Conservation (phyloP, 1,140 invertebrate species). For the Drosophila mayri region DNA sequence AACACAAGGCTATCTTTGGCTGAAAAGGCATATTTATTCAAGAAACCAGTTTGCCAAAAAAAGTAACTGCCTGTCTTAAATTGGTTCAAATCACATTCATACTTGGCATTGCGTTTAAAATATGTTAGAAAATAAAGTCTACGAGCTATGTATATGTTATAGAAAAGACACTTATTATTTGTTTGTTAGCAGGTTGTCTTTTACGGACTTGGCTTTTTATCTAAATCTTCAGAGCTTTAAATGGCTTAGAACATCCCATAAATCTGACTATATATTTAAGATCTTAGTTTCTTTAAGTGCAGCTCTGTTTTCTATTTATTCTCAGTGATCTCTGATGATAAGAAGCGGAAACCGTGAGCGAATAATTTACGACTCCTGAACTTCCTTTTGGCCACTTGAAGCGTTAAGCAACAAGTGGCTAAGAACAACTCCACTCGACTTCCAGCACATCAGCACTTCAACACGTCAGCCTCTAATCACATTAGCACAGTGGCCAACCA, state of each 20-base stretch:
- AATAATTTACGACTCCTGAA: constrained; percentile 65
- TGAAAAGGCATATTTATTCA: not conserved
- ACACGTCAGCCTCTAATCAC: constrained; percentile 65
- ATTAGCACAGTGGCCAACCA: constrained; percentile 76
- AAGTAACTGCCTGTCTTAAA: constrained; percentile 6
- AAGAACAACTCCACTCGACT: constrained; percentile 36
- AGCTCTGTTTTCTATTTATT: constrained; percentile 21
- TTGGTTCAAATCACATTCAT: not conserved
- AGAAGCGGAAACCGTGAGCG: constrained; percentile 65
- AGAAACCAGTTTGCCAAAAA: constrained; percentile 16
- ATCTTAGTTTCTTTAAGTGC: constrained; percentile 1
- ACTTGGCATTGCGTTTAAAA: not conserved
- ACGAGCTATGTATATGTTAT: not conserved
- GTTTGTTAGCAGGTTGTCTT: not conserved
- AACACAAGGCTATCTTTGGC: not conserved
- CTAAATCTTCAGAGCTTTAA: not conserved
- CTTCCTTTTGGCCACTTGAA: constrained; percentile 51
- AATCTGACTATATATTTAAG: not conserved
- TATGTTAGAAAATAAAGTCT: not conserved
- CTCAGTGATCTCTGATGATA: constrained; percentile 37
- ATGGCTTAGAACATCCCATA: constrained; percentile 2
- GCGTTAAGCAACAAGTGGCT: constrained; percentile 69
- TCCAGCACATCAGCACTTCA: constrained; percentile 36
- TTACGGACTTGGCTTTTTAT: not conserved
- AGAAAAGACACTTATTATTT: not conserved